Conservation (phyloP, 2,888 invertebrate genomes). For the Cremastobaeus sp. region DNA sequence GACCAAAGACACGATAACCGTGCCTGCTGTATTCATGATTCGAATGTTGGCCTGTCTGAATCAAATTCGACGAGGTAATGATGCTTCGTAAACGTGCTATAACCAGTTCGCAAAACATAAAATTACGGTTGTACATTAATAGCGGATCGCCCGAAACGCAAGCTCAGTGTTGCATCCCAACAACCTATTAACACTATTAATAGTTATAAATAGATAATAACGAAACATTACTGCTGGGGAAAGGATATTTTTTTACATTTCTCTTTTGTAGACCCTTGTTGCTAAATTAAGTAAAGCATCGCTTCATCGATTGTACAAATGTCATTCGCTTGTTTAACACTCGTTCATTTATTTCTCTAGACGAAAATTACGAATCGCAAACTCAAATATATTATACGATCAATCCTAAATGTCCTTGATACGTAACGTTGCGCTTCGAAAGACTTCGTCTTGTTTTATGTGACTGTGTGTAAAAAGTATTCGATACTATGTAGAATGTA, state of each 20-base stretch:
- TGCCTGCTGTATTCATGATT: slow-evolving; percentile 92
- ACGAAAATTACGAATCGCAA: not conserved
- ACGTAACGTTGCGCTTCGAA: slow-evolving; percentile 27
- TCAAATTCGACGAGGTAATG: slow-evolving; percentile 81
- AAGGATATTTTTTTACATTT: slow-evolving; percentile 31
- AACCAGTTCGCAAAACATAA: slow-evolving; percentile 22
- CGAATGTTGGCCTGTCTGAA: slow-evolving; percentile 85
- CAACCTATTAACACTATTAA: slow-evolving; percentile 22
- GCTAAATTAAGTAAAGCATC: slow-evolving; percentile 14
- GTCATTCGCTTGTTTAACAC: slow-evolving; percentile 18
- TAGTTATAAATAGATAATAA: slow-evolving; percentile 2
- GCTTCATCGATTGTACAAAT: slow-evolving; percentile 28
- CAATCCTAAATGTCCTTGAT: no score
- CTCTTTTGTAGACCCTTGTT: slow-evolving; percentile 10
- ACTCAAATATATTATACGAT: no score
- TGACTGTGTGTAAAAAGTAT: slow-evolving; percentile 1
- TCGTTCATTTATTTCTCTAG: no score
- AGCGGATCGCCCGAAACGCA: slow-evolving; percentile 9
- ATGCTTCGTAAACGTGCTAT: slow-evolving; percentile 46
- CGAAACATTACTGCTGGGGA: not conserved
- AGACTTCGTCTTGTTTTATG: not conserved
- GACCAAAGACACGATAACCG: slow-evolving; percentile 91
- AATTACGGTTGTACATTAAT: slow-evolving; percentile 14
- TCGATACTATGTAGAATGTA: slow-evolving; percentile 4
- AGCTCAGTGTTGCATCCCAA: slow-evolving; percentile 11